A percentile compares a stretch with the other conserved stretches of the same genome.
Conservation (phyloP, 2,113 vertebrate species). For the Notarius lentiginosus region DNA sequence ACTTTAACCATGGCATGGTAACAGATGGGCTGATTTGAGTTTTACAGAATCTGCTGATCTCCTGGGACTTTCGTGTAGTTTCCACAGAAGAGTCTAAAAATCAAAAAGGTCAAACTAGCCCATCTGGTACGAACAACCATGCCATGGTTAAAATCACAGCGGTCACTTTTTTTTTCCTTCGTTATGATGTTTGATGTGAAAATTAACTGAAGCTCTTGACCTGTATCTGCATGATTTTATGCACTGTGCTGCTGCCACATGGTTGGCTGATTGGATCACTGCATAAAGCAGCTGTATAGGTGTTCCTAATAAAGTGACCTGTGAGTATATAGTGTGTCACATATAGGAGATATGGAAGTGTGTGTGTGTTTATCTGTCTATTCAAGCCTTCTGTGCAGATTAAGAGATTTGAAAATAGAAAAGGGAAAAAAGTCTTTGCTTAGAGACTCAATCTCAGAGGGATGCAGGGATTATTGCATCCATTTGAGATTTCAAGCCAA, state of each 20-base stretch:
- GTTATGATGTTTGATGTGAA: not conserved
- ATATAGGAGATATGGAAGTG: too few relatives aligned
- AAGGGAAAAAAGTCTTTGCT: constrained; percentile 39
- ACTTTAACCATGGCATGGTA: too few relatives aligned
- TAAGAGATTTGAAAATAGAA: constrained; percentile 54
- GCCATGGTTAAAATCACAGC: not conserved
- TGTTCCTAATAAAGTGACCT: constrained; percentile 2
- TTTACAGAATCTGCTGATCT: too few relatives aligned
- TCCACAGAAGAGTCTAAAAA: too few relatives aligned
- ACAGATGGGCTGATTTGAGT: too few relatives aligned
- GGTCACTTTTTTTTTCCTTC: not conserved
- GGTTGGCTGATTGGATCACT: not conserved
- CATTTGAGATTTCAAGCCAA: constrained; percentile 44
- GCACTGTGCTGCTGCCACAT: not conserved
- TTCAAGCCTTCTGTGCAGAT: constrained; percentile 56
- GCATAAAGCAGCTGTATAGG: not conserved
- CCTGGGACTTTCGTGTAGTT: too few relatives aligned
- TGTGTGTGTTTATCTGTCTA: constrained; percentile 42
- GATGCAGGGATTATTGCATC: constrained; percentile 49
- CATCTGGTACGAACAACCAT: not conserved
- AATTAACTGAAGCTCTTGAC: not conserved
- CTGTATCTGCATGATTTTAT: not conserved
- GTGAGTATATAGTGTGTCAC: not conserved
- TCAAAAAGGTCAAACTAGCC: not conserved
- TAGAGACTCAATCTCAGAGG: constrained; percentile 49